Conservation (phyloP, 2,888 invertebrate genomes). For the Auanema sp. region DNA sequence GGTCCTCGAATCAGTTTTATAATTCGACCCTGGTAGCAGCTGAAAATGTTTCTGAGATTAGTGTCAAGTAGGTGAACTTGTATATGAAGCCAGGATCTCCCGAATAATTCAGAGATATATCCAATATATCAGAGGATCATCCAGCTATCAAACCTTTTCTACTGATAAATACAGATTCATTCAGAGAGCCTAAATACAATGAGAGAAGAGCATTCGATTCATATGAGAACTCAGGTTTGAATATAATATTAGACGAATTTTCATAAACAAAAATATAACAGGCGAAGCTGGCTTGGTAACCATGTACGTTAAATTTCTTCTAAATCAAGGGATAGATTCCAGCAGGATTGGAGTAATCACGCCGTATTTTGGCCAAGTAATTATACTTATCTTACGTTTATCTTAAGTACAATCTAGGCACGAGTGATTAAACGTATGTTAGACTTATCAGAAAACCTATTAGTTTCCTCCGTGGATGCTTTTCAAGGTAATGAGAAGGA, state of each 20-base stretch:
- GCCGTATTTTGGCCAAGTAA: conserved; percentile 38
- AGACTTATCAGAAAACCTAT: conserved; percentile 5
- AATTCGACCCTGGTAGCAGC: conserved; percentile 37
- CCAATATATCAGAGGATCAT: conserved; percentile 15
- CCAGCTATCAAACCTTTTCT: conserved; percentile 11
- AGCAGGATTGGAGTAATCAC: conserved; percentile 33
- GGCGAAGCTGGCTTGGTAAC: conserved; percentile 28
- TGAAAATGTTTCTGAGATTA: conserved; percentile 28
- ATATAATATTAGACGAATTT: no score
- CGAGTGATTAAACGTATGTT: not conserved
- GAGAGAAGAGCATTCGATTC: no score
- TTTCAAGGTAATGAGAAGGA: conserved; percentile 48
- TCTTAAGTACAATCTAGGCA: not conserved
- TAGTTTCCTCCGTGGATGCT: conserved; percentile 26
- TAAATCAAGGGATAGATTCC: conserved; percentile 21
- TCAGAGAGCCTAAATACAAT: not conserved
- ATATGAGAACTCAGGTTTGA: not conserved
- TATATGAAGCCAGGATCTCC: not conserved
- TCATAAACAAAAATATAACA: conserved; percentile 15
- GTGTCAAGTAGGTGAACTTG: conserved; percentile 11
- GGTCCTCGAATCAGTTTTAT: conserved; percentile 58
- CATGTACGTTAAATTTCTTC: conserved; percentile 23
- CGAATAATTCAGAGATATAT: conserved; percentile 19
- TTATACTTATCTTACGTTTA: not conserved
- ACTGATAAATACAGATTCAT: conserved; percentile 11